Percentiles rank a stretch among this genome's conserved stretches.
These are phyloP conservation scores for Cotesia vestalis DNA, from an alignment of 1,140 invertebrate species.

Conservation along the genomic window DNA sequence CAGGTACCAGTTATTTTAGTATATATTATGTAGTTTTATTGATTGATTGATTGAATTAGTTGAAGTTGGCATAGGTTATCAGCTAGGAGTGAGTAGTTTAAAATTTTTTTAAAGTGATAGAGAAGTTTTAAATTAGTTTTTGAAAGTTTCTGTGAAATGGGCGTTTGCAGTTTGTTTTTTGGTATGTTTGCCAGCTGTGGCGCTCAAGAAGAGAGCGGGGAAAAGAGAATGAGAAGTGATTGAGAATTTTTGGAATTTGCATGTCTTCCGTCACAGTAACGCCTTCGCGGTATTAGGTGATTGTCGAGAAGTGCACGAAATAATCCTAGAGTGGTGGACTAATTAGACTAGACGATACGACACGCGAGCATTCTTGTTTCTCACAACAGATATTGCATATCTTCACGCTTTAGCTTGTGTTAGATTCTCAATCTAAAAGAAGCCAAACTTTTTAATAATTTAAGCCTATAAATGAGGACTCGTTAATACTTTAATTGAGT, in stretches of 20 bases:
- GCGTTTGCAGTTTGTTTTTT: slow-evolving; percentile 12
- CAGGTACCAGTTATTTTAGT: slow-evolving; percentile 53
- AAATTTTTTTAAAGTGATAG: slow-evolving; percentile 5
- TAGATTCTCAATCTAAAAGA: not conserved
- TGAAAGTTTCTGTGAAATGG: too few relatives aligned
- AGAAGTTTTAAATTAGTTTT: slow-evolving; percentile 16
- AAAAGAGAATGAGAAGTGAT: slow-evolving; percentile 4
- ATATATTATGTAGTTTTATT: not conserved
- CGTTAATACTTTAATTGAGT: too few relatives aligned
- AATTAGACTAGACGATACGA: slow-evolving; percentile 52
- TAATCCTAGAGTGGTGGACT: slow-evolving; percentile 52
- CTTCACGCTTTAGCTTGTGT: not conserved
- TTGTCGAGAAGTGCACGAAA: slow-evolving; percentile 32
- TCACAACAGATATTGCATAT: not conserved
- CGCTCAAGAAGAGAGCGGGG: too few relatives aligned
- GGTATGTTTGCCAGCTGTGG: not conserved
- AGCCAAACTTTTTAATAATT: too few relatives aligned
- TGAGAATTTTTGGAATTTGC: slow-evolving; percentile 22
- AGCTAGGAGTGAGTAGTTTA: too few relatives aligned
- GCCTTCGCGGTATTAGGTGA: slow-evolving; percentile 29
- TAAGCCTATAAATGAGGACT: too few relatives aligned
- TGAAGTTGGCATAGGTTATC: not conserved
- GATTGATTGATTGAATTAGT: not conserved
- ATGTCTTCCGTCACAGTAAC: slow-evolving; percentile 30
- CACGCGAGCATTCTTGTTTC: slow-evolving; percentile 48